Evolutionary conservation across 1,140 invertebrate species (phyloP).

Genomic region (Drosophila arizonae): DNA sequence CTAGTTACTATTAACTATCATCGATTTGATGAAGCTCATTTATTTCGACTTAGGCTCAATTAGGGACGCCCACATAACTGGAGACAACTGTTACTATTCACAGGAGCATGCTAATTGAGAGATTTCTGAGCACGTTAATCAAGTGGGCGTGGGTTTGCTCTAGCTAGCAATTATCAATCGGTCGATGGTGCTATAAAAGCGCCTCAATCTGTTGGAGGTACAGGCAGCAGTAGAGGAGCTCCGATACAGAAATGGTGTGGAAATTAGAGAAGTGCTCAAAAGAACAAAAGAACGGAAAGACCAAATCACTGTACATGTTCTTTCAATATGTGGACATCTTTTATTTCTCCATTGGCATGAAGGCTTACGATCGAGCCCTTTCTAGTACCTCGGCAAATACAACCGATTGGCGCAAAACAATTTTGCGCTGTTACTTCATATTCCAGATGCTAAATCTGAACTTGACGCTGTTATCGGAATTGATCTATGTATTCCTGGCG

Average conservation of each 20-base stretch:
- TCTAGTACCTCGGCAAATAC: neutral
- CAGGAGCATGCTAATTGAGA: slow-evolving; percentile 68
- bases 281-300: neutral
- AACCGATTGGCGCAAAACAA: neutral
- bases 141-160: slow-evolving; percentile 51
- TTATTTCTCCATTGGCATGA: slow-evolving; percentile 66
- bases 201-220: neutral
- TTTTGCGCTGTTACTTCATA: slow-evolving; percentile 48
- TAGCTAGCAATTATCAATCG: slow-evolving; percentile 63
- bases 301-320: slow-evolving; percentile 35
- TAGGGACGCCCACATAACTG: slow-evolving; percentile 49
- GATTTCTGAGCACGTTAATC: slow-evolving; percentile 55
- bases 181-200: slow-evolving; percentile 32
- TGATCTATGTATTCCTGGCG: slow-evolving; percentile 64
- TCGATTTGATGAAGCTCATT: slow-evolving; percentile 56
- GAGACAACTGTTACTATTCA: slow-evolving; percentile 62
- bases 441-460: slow-evolving; percentile 61
- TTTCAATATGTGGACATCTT: slow-evolving; percentile 57
- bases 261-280: slow-evolving; percentile 1
- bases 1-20: slow-evolving; percentile 45
- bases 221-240: neutral
- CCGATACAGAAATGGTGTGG: neutral
- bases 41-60: slow-evolving; percentile 66
- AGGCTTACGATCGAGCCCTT: slow-evolving; percentile 46
- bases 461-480: slow-evolving; percentile 48